phyloP scores from a whole-genome alignment of 2,113 vertebrate genomes.

The Gymnarchus niloticus region DNA sequence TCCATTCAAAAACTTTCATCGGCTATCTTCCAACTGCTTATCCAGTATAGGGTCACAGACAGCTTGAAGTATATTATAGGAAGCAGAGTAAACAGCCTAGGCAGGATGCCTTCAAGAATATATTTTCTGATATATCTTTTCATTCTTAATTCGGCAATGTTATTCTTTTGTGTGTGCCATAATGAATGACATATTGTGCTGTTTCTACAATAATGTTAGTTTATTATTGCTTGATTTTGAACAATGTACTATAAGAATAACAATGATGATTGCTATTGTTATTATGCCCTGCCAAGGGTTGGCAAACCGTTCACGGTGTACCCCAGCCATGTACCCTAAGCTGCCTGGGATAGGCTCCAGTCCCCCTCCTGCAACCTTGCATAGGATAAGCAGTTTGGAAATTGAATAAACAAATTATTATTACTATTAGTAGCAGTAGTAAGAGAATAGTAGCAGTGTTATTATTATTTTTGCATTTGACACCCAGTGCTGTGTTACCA shows the following conservation, averaged over 20 bases:
- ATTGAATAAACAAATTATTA: neutral
- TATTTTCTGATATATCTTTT: too few relatives aligned
- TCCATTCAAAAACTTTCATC: neutral
- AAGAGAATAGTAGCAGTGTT: too few relatives aligned
- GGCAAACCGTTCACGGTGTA: too few relatives aligned
- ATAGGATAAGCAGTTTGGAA: neutral
- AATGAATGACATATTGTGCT: neutral
- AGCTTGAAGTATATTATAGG: neutral
- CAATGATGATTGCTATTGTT: neutral
- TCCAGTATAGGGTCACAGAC: neutral
- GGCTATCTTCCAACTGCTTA: neutral
- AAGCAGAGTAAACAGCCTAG: too few relatives aligned
- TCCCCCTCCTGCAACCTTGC: too few relatives aligned
- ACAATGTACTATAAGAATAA: neutral
- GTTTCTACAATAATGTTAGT: neutral
- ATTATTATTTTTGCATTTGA: conserved; percentile 30
- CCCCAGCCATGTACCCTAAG: too few relatives aligned
- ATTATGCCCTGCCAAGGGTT: neutral
- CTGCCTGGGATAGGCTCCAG: too few relatives aligned
- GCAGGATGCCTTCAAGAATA: too few relatives aligned
- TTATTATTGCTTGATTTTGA: neutral
- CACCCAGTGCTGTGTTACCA: neutral
- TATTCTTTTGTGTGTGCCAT: too few relatives aligned
- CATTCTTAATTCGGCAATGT: too few relatives aligned
- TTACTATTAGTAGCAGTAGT: neutral